phyloP scores from a whole-genome alignment of 2,888 invertebrate genomes.

The Bruchidius siliquastri region DNA sequence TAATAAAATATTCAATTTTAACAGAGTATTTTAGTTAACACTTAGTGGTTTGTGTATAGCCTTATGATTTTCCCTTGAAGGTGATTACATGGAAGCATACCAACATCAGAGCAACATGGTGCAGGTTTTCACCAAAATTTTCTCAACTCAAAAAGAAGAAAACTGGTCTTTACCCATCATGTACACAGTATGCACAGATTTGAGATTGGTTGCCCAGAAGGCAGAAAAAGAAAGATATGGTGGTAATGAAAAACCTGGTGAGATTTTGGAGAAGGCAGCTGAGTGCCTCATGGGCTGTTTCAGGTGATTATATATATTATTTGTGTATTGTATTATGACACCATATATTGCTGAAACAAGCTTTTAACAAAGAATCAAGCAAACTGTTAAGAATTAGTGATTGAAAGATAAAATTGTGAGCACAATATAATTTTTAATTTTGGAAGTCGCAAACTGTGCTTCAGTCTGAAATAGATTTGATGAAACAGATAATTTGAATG shows the following conservation, averaged over 20 bases:
- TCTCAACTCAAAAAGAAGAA: constrained; percentile 86
- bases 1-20: too few relatives aligned
- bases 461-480: not conserved
- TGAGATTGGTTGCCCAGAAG: constrained; percentile 71
- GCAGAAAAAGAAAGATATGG: constrained; percentile 61
- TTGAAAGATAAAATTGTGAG: too few relatives aligned
- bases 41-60: too few relatives aligned
- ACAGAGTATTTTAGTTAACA: too few relatives aligned
- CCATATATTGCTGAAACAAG: too few relatives aligned
- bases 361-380: too few relatives aligned
- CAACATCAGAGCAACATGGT: constrained; percentile 73
- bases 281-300: constrained; percentile 91
- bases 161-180: constrained; percentile 97
- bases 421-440: too few relatives aligned
- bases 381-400: too few relatives aligned
- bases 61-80: constrained; percentile 11
- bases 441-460: too few relatives aligned
- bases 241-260: constrained; percentile 56
- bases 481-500: not conserved
- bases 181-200: constrained; percentile 83
- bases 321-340: not conserved
- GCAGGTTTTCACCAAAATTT: constrained; percentile 72
- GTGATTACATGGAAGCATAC: constrained; percentile 65
- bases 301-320: constrained; percentile 14
- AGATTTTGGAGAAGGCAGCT: constrained; percentile 86